phyloP scores from a whole-genome alignment of 2,113 vertebrate species.

The Ancistrus triradiatus region DNA sequence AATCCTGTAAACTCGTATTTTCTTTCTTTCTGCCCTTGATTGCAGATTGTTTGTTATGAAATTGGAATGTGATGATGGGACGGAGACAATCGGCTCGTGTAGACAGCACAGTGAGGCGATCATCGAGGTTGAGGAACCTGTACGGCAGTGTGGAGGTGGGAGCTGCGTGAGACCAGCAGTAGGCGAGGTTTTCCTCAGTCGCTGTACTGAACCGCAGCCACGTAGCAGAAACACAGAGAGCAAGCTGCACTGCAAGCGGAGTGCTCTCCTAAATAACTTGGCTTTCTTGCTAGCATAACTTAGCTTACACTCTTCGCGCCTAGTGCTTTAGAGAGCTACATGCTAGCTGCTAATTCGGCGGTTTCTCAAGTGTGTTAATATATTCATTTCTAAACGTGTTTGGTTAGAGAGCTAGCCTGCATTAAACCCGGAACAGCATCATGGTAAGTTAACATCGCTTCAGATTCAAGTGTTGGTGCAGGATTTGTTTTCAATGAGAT shows the following conservation, averaged over 20 bases:
- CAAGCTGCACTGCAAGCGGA: background rate
- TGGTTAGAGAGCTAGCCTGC: background rate
- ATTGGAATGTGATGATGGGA: slow-evolving; percentile 18
- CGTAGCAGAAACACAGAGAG: slow-evolving; percentile 40
- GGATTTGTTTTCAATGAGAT: no score
- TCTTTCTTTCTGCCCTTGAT: no score
- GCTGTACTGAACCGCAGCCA: slow-evolving; percentile 35
- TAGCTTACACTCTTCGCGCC: no score
- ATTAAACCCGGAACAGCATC: background rate
- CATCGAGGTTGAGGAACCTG: slow-evolving; percentile 11
- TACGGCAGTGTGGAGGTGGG: slow-evolving; percentile 28
- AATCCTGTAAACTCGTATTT: background rate
- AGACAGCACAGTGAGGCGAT: slow-evolving; percentile 14
- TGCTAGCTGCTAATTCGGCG: no score
- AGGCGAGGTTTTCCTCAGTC: slow-evolving; percentile 42
- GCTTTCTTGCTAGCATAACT: slow-evolving; percentile 7
- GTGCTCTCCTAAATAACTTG: background rate
- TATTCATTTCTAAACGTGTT: background rate
- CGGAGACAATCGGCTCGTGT: background rate
- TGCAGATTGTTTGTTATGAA: no score
- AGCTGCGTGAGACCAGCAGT: slow-evolving; percentile 15
- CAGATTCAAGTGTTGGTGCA: no score
- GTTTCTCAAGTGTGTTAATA: no score
- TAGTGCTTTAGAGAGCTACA: no score
- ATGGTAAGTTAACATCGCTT: slow-evolving; percentile 29